Evolutionary conservation across 2,113 vertebrate genomes (phyloP), one percentile per base, ranked within the genome.

Genomic region (Xyrauchen texanus): DNA sequence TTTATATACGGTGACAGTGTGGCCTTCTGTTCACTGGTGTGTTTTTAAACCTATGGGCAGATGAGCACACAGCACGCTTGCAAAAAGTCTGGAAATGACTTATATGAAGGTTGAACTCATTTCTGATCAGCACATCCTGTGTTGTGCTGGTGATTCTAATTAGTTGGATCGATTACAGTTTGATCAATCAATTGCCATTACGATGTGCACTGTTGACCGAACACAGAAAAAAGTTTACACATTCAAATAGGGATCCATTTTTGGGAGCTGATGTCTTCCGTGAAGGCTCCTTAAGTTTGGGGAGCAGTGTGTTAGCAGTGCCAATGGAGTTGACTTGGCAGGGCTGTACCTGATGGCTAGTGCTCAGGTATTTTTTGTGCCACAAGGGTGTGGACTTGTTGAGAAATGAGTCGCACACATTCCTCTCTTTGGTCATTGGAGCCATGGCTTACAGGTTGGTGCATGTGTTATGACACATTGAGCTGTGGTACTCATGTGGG

Each of bases 31-130:
- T 76, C 13, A 52, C 46, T 65, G 60, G 44, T 42, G 21, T 52
- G 61, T 53, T 65, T 63, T 53, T n/a, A 76, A 76, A 76, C 13
- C 5, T 52, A 45, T 10, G 53, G 49, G 61, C 73, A 76, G 73
- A 76, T 65, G 73, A 76, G 73, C 11, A 65, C 61, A 9, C 73
- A 76, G 73, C 73, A 76, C 61, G 73, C 49, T 53, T 60, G 61
- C 5, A 0, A 44, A 7, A 53, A 65, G 47, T 65, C 61, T 76
- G 49, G 46, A 44, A 4, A 44, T 21, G 16, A 63, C 47, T 49
- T 4, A 12, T n/a, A 62, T 62, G 10, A 62, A 62, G 10, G 13
- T 74, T 52, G 47, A 47, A 10, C 61, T 72, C 21, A 2, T 58
- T 45, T 63, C 60, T 75, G 7, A 34, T 75, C 60, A 51, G 21